Percentiles rank a stretch among this genome's conserved stretches.
Conservation (phyloP, 2,888 invertebrate genomes). For the Hydroisotoma schaefferi region DNA sequence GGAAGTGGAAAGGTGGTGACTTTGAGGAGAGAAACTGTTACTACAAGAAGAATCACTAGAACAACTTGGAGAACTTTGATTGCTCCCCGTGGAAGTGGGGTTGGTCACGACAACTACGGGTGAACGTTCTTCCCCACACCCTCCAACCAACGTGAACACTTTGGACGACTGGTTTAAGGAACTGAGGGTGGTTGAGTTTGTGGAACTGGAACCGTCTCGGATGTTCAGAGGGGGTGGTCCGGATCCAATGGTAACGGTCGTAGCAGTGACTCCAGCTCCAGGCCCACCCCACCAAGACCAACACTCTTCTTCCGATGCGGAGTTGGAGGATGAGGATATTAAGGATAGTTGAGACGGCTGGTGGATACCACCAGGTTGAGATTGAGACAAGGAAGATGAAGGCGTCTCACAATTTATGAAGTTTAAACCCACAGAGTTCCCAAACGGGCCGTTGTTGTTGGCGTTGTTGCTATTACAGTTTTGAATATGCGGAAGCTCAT, state of each 20-base stretch:
- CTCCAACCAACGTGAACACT: slow-evolving; percentile 6
- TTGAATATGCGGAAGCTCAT: not conserved
- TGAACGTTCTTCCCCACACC: not conserved
- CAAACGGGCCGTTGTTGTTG: too few relatives aligned
- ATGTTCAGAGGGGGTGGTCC: not conserved
- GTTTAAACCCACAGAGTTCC: too few relatives aligned
- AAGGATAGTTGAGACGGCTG: too few relatives aligned
- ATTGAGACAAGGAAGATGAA: not conserved
- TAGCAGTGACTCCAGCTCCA: slow-evolving; percentile 19
- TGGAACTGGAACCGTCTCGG: not conserved
- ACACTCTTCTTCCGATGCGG: slow-evolving; percentile 16
- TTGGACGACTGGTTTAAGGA: too few relatives aligned
- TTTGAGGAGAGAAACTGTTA: too few relatives aligned
- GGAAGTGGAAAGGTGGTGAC: too few relatives aligned
- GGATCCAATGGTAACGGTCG: not conserved
- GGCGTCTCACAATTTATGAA: not conserved
- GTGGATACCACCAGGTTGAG: too few relatives aligned
- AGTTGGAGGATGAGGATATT: too few relatives aligned
- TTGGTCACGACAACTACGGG: not conserved
- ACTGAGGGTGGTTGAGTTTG: not conserved
- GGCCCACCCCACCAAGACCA: slow-evolving; percentile 39
- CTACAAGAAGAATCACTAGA: too few relatives aligned
- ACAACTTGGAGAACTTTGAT: not conserved
- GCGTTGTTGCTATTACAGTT: not conserved
- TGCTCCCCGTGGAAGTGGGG: not conserved